phyloP scores from a whole-genome alignment of 2,888 invertebrate species.

The Pristionchus entomophagus region DNA sequence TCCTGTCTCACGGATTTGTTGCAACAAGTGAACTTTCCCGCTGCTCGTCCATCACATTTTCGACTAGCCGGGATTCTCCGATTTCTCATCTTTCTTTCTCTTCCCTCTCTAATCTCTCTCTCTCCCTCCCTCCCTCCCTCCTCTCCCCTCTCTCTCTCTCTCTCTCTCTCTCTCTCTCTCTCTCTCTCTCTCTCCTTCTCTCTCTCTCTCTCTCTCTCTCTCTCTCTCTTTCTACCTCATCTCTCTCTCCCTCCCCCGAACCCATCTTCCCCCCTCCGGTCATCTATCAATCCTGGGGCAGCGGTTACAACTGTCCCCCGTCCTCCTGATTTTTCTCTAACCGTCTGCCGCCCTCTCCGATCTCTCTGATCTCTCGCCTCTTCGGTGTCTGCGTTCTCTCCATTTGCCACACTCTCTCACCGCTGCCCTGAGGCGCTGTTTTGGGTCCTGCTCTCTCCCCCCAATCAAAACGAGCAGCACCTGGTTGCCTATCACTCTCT shows the following conservation, averaged over 20 bases:
- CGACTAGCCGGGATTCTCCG: neutral
- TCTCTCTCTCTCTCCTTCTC: neutral
- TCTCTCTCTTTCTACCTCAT: neutral
- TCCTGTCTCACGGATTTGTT: neutral
- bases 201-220: neutral
- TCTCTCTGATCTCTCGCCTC: neutral
- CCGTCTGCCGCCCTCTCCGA: conserved; percentile 31
- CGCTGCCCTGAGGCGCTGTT: conserved; percentile 16
- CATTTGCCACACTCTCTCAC: neutral
- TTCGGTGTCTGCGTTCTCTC: neutral
- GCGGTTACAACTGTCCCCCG: conserved; percentile 33
- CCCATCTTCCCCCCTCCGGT: conserved; percentile 44
- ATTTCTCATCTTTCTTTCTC: neutral
- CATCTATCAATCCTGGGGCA: conserved; percentile 35
- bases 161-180: neutral
- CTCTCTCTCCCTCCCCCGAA: neutral
- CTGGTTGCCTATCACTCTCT: neutral
- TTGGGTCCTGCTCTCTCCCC: neutral
- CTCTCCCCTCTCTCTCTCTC: neutral
- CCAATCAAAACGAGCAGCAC: neutral
- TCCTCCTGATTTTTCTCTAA: neutral
- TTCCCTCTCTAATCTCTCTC: neutral
- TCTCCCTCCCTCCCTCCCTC: neutral
- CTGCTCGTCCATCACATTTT: neutral
- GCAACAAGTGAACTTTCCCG: neutral